These are phyloP conservation scores for Lithophane socia DNA, from an alignment of 2,888 invertebrate genomes.

Conservation along the genomic window DNA sequence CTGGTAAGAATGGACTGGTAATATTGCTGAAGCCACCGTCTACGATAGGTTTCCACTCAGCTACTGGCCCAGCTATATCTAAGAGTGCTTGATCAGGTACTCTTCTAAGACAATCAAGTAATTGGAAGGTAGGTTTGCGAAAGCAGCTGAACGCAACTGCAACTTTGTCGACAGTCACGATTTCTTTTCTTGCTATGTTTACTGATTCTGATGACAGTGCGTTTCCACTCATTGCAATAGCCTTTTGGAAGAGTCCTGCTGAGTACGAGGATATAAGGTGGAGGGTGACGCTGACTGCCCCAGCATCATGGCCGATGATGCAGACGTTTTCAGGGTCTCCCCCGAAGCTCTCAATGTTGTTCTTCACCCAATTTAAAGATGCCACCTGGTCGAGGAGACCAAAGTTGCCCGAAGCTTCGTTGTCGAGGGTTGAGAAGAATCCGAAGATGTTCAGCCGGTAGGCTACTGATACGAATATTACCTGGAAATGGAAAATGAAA, in stretches of 20 bases:
- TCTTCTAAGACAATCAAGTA: slow-evolving; percentile 93
- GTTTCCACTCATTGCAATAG: slow-evolving; percentile 95
- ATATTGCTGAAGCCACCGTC: slow-evolving; percentile 93
- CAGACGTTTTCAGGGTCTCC: slow-evolving; percentile 94
- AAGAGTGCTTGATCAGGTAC: slow-evolving; percentile 91
- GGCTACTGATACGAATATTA: slow-evolving; percentile 94
- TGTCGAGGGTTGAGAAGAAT: slow-evolving; percentile 95
- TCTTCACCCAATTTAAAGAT: slow-evolving; percentile 94
- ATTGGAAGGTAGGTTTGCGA: slow-evolving; percentile 91
- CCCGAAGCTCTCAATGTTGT: slow-evolving; percentile 93
- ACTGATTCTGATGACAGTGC: slow-evolving; percentile 92
- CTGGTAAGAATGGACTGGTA: slow-evolving; percentile 92
- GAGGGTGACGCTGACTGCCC: slow-evolving; percentile 94
- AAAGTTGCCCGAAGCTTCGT: slow-evolving; percentile 94
- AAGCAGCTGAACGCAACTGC: slow-evolving; percentile 93
- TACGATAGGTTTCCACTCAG: slow-evolving; percentile 94
- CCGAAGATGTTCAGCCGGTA: slow-evolving; percentile 95
- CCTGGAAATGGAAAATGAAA: slow-evolving; percentile 80
- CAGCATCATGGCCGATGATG: slow-evolving; percentile 95
- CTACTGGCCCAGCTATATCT: slow-evolving; percentile 91
- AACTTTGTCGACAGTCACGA: slow-evolving; percentile 91
- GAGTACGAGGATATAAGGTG: slow-evolving; percentile 93
- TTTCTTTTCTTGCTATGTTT: slow-evolving; percentile 91
- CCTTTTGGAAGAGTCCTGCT: slow-evolving; percentile 93
- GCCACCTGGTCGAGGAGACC: slow-evolving; percentile 96